A percentile compares a stretch with the other conserved stretches of the same genome.
These are phyloP conservation scores for Anoplopoma fimbria DNA, from an alignment of 2,113 vertebrate genomes.

Conservation along the genomic window DNA sequence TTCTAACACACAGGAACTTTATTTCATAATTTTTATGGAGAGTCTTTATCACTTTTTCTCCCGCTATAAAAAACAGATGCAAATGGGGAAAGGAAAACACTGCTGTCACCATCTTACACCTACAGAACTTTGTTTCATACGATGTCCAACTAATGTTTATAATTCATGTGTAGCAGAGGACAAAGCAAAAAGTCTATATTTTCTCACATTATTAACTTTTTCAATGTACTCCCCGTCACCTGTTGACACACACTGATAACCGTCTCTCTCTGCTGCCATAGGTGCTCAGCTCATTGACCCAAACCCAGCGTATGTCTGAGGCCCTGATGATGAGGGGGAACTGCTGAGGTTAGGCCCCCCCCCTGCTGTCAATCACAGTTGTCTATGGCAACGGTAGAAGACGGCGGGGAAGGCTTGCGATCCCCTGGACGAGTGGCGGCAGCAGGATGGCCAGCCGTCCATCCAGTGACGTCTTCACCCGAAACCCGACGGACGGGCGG, in stretches of 20 bases:
- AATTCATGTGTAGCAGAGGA: not conserved
- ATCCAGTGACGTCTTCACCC: constrained; percentile 79
- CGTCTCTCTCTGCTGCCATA: constrained; percentile 42
- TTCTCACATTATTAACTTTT: not conserved
- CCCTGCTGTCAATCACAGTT: constrained; percentile 69
- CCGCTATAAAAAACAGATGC: too few species aligned
- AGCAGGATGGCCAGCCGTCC: constrained; percentile 63
- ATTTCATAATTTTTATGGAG: not conserved
- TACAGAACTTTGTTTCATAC: not conserved
- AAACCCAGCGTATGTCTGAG: constrained; percentile 78
- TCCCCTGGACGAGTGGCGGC: constrained; percentile 13
- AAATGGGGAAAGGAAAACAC: not conserved
- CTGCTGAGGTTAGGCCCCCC: constrained; percentile 84
- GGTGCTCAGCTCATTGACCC: constrained; percentile 80
- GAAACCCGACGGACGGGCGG: constrained; percentile 78
- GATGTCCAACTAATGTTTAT: not conserved
- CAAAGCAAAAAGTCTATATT: not conserved
- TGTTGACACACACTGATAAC: not conserved
- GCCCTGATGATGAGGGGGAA: constrained; percentile 66
- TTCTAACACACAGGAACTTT: not conserved
- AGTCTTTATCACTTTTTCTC: too few species aligned
- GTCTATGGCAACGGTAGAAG: constrained; percentile 30
- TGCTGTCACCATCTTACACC: not conserved
- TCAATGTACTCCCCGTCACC: too few species aligned
- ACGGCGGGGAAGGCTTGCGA: constrained; percentile 64